Evolutionary conservation across 2,113 vertebrate genomes (phyloP), one percentile per base, ranked within the genome.

Genomic region (Noctilio leporinus): DNA sequence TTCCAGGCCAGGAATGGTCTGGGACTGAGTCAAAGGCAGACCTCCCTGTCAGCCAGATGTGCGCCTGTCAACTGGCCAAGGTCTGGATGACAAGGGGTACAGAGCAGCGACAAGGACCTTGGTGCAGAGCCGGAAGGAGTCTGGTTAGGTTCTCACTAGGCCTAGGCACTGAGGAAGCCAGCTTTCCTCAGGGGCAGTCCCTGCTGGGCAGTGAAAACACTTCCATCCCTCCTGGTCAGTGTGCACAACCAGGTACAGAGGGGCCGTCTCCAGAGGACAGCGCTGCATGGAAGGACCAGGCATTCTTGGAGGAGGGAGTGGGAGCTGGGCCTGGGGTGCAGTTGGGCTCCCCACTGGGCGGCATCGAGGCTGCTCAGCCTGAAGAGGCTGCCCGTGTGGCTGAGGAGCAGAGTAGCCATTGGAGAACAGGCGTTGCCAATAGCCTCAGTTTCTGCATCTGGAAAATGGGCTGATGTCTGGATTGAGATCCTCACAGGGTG

Each of bases 351-450:
- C 88, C 4, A 0, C 1, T 0, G 28, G 5, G 53, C 5, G 16
- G 30, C 76, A 0, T 1, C 0, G 77, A 62, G 17, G n/a, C 69
- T 43, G 12, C 64, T 14, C 2, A 0, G 88, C 76, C 35, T 4
- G 2, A 0, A 2, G 2, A 3, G 28, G 11, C 45, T 47, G 19
- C 35, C 3, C 0, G 59, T 1, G n/a, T 2, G 10, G 53, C 33
- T 30, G 30, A 22, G 14, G 16, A 30, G 7, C 12, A 1, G 28
- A 33, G 28, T 7, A 22, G 43, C 24, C 0, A 0, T 4, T 3
- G 62, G 64, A 4, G n/a, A 1, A 0, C 12, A 0, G 7, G 28
- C 10, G 0, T 59, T 3, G 20, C 57, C 30, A 2, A 0, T 0
- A 9, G 62, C 70, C 92, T 89, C 43, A 0, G 33, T 70, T 51